Percentiles rank a stretch among this genome's conserved stretches.
phyloP scores from a whole-genome alignment of 2,797 vertebrate species.

The Molossus molossus region DNA sequence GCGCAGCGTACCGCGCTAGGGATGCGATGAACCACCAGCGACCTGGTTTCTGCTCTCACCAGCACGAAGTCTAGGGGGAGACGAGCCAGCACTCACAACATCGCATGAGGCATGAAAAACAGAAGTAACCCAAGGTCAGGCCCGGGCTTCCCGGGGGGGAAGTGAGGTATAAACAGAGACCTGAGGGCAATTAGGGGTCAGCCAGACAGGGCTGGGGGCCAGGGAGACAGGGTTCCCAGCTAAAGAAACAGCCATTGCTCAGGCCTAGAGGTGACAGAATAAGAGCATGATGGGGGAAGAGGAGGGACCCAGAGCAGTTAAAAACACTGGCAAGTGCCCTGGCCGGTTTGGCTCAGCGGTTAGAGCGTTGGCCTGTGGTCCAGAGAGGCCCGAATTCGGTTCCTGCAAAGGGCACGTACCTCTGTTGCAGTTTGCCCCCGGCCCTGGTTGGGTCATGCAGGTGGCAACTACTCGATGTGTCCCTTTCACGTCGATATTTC shows the following conservation, averaged over 20 bases:
- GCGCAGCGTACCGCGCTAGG: background rate
- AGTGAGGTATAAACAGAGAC: background rate
- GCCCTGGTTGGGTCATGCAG: no score
- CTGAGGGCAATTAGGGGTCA: background rate
- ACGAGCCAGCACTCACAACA: background rate
- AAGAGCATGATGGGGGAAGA: no score
- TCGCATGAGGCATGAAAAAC: background rate
- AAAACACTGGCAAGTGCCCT: background rate
- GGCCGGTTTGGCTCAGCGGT: no score
- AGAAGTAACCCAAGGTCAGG: background rate
- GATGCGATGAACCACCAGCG: background rate
- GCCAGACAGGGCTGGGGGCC: background rate
- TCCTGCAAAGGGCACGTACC: no score
- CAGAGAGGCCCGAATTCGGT: no score
- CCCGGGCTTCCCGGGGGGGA: background rate
- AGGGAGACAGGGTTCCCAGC: background rate
- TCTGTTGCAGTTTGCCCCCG: no score
- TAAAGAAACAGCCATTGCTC: background rate
- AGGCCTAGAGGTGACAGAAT: background rate
- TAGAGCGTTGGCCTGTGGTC: no score
- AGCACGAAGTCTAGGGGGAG: background rate
- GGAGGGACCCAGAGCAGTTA: background rate
- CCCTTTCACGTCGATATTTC: no score
- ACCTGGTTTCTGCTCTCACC: background rate
- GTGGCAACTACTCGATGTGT: no score